phyloP scores from a whole-genome alignment of 2,113 vertebrate genomes.

The Xiphophorus couchianus region DNA sequence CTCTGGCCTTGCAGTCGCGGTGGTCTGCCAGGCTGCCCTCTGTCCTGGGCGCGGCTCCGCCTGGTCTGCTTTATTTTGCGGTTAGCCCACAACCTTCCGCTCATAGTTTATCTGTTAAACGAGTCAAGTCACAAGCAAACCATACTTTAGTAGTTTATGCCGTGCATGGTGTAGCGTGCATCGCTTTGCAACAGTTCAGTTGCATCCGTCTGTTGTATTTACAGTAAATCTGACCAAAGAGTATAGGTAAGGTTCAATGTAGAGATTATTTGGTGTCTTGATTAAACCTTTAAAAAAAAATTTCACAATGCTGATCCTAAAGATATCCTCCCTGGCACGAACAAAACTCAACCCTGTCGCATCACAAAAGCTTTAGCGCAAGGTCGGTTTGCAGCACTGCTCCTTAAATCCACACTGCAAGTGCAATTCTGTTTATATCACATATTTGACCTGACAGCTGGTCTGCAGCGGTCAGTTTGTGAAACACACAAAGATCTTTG shows the following conservation, averaged over 20 bases:
- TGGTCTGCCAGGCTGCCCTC: conserved; percentile 43
- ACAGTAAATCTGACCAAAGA: not conserved
- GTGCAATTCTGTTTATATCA: not conserved
- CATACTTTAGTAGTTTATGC: not conserved
- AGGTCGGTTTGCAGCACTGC: not conserved
- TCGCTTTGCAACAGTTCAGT: not conserved
- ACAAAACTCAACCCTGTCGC: not conserved
- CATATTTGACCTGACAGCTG: not conserved
- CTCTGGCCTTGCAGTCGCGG: conserved; percentile 14
- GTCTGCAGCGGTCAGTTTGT: not conserved
- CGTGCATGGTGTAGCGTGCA: not conserved
- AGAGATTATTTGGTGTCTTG: not conserved
- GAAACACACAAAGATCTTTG: not conserved
- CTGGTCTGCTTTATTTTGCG: conserved; percentile 38
- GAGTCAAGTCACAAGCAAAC: conserved; percentile 31
- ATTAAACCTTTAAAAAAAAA: not conserved
- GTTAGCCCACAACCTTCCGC: conserved; percentile 28
- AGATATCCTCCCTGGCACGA: not conserved
- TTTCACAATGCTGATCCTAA: not conserved
- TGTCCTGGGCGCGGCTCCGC: conserved; percentile 51
- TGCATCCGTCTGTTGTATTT: not conserved
- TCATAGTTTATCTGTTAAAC: conserved; percentile 32
- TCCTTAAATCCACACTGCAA: not conserved
- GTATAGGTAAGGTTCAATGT: not conserved
- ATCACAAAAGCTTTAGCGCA: not conserved